A percentile compares a stretch with the other conserved stretches of the same genome.
These are phyloP conservation scores for Epinephelus cyanopodus DNA, from an alignment of 2,113 vertebrate species.

Conservation along the genomic window DNA sequence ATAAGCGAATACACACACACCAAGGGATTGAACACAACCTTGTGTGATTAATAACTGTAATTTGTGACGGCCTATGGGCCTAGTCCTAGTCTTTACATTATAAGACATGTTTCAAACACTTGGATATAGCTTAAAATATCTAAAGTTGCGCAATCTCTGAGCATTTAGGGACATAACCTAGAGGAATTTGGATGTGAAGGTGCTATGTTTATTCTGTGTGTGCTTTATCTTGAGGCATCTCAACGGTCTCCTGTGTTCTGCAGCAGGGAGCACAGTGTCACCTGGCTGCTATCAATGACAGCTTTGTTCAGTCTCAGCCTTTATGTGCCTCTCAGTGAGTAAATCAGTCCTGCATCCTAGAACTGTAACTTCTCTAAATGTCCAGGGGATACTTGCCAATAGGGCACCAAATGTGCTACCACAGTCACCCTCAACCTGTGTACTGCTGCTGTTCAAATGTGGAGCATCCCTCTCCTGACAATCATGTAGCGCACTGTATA, in stretches of 20 bases:
- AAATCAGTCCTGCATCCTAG: constrained; percentile 36
- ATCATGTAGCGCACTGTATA: too few relatives aligned
- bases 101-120: neutral
- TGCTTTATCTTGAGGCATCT: constrained; percentile 35
- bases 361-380: neutral
- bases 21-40: too few relatives aligned
- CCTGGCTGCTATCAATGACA: constrained; percentile 63
- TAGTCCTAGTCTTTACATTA: too few relatives aligned
- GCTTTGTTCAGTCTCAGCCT: constrained; percentile 70
- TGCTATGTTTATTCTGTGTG: neutral
- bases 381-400: neutral
- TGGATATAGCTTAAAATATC: neutral
- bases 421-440: neutral
- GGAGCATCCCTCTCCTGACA: too few relatives aligned
- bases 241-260: constrained; percentile 29
- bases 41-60: too few relatives aligned
- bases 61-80: too few relatives aligned
- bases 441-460: neutral
- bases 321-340: constrained; percentile 7
- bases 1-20: too few relatives aligned
- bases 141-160: neutral
- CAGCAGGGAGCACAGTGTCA: constrained; percentile 46
- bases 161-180: too few relatives aligned
- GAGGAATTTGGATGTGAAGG: neutral
- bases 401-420: too few relatives aligned